A percentile compares a stretch with the other conserved stretches of the same genome.
phyloP scores from a whole-genome alignment of 2,797 vertebrate species.

The Lepus oiostolus region DNA sequence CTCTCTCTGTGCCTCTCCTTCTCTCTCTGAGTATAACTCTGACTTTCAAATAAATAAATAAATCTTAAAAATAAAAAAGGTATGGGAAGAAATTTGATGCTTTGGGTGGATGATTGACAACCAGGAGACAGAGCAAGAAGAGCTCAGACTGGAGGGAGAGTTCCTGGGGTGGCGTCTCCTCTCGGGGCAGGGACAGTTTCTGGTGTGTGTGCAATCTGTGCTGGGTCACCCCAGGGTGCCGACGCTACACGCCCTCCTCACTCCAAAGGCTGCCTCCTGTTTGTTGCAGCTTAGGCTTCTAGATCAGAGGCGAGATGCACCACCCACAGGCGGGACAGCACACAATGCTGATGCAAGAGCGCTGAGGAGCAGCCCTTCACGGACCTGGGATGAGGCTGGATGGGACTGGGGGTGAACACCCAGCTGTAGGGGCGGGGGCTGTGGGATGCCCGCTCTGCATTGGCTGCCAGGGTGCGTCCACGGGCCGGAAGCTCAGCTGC shows the following conservation, averaged over 20 bases:
- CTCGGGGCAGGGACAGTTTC: background rate
- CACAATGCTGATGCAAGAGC: background rate
- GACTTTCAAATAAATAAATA: too few species aligned
- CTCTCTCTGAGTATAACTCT: too few species aligned
- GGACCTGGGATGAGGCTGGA: too few species aligned
- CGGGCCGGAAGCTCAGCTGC: background rate
- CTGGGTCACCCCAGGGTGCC: too few species aligned
- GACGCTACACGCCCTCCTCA: background rate
- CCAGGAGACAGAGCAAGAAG: background rate
- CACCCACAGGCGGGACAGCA: background rate
- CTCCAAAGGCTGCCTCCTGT: background rate
- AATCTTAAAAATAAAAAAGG: too few species aligned
- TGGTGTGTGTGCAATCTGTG: background rate
- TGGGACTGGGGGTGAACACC: background rate
- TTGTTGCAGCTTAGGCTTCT: fast-evolving
- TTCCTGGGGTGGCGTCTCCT: background rate
- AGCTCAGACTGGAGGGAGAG: background rate
- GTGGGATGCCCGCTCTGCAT: background rate
- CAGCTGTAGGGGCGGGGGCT: too few species aligned
- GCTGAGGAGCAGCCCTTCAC: background rate
- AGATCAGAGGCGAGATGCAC: background rate
- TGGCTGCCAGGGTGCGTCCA: background rate
- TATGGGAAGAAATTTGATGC: background rate
- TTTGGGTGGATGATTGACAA: background rate
- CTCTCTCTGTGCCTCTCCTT: too few species aligned